Percentiles rank a stretch among this genome's conserved stretches.
Conservation (phyloP, 2,113 vertebrate genomes). For the Gobius niger region DNA sequence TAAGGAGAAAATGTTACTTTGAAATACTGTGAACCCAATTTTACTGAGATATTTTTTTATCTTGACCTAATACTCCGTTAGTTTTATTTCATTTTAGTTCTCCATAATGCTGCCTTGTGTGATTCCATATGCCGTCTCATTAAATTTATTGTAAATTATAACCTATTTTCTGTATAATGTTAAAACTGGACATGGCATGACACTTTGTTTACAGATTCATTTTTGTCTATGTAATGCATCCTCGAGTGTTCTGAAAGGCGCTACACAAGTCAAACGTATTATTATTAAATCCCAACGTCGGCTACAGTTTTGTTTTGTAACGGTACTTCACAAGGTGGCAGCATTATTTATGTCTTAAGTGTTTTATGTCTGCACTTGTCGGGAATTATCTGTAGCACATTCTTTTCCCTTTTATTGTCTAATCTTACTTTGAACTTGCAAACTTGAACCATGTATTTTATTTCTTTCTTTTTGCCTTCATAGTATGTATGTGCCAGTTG, state of each 20-base stretch:
- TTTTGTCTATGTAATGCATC: slow-evolving; percentile 27
- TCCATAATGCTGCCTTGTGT: background rate
- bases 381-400: slow-evolving; percentile 16
- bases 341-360: background rate
- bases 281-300: background rate
- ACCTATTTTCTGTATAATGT: slow-evolving; percentile 37
- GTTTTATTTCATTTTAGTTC: slow-evolving; percentile 6
- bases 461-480: background rate
- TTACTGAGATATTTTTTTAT: slow-evolving; percentile 39
- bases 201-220: slow-evolving; percentile 27
- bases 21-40: slow-evolving; percentile 61
- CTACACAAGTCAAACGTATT: too few relatives aligned
- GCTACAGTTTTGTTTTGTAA: slow-evolving; percentile 22
- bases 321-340: slow-evolving; percentile 7
- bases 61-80: slow-evolving; percentile 18
- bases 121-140: background rate
- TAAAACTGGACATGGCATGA: slow-evolving; percentile 25
- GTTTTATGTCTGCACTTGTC: slow-evolving; percentile 15
- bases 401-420: background rate
- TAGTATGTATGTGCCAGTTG: background rate
- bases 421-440: background rate
- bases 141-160: slow-evolving; percentile 21
- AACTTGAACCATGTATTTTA: background rate
- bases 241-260: too few relatives aligned
- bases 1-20: slow-evolving; percentile 19